Percentiles rank a stretch among this genome's conserved stretches.
Evolutionary conservation across 2,113 vertebrate species (phyloP).

Genomic region (Lepus europaeus): DNA sequence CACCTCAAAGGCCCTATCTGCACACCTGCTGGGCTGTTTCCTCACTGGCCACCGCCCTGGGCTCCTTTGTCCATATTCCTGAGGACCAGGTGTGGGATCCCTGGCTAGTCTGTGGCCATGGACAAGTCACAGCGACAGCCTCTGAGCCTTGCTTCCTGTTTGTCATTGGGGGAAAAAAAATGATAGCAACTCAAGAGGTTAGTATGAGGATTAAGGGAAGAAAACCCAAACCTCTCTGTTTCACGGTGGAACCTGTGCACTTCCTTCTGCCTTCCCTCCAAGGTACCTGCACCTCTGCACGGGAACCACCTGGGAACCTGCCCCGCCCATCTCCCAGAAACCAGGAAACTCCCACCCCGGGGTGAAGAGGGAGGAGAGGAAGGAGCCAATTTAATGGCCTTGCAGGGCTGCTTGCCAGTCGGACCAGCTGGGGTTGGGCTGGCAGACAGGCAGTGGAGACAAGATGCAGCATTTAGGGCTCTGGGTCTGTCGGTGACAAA

Average conservation of each 20-base stretch:
- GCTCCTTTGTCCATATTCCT: background rate
- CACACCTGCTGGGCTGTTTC: background rate
- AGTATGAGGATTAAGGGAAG: constrained; percentile 29
- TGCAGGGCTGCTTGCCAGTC: background rate
- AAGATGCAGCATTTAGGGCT: background rate
- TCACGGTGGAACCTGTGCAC: background rate
- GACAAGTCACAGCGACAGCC: background rate
- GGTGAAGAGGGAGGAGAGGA: constrained; percentile 50
- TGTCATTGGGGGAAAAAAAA: constrained; percentile 24
- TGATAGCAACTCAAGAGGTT: background rate
- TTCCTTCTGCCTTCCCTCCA: background rate
- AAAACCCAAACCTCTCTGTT: background rate
- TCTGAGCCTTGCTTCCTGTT: background rate
- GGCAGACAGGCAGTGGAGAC: background rate
- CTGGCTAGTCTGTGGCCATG: background rate
- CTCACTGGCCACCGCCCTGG: background rate
- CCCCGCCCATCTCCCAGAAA: background rate
- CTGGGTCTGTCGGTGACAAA: background rate
- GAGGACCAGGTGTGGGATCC: background rate
- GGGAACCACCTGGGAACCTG: background rate
- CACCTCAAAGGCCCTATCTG: background rate
- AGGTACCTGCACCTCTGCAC: background rate
- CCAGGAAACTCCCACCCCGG: constrained; percentile 61
- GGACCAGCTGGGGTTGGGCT: background rate
- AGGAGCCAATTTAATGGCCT: background rate